Base-by-base conservation (phyloP, 2,797 vertebrate species). In the Sciurus vulgaris region DNA sequence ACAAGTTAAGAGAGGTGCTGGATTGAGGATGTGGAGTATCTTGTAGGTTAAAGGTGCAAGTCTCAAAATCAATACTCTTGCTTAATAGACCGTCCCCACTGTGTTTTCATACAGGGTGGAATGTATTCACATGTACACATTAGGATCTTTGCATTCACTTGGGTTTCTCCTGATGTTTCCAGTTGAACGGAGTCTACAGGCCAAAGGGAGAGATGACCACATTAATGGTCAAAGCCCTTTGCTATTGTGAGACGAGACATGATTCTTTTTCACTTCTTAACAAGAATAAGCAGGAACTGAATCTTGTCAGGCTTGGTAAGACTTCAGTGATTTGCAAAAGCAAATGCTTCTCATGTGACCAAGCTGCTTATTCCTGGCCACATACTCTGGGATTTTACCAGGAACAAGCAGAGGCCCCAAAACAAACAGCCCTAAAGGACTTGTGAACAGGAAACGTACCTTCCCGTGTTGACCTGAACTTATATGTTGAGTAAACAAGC, bases 1-100 rank as follows among this genome's bases (percentile, higher is more conserved):
- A 97, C 97, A 96, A 97, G 95, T 97, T 96, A 94, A 96, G 89
- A 87, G 92, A 97, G 79, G 91, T 96, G 79, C 87, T 97, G 95
- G 97, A 93, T 65, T 94, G 97, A 98, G 83, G 97, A 97, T 91
- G 56, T 51, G 24, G 83, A 97, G 78, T 96, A 86, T 96, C 95
- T 98, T 86, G 92, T 92, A 98, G 97, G 98, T 98, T 98, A 98
- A 98, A 98, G 96, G 97, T 97, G 93, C 96, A 97, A 97, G 98
- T 98, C 97, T 96, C 89, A 98, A 98, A 98, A 98, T 98, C 98
- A 98, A 98, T 98, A 98, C 92, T 97, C 95, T 79, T 85, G 93
- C 95, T 97, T 98, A 98, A 98, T 96, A 98, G 97, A 91, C 65
- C 95, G 49, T 90, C 93, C 65, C 89, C 70, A 96, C 76, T 89